Base-by-base conservation (phyloP, 2,888 invertebrate genomes). In the Scaptomyza caliginosa region DNA sequence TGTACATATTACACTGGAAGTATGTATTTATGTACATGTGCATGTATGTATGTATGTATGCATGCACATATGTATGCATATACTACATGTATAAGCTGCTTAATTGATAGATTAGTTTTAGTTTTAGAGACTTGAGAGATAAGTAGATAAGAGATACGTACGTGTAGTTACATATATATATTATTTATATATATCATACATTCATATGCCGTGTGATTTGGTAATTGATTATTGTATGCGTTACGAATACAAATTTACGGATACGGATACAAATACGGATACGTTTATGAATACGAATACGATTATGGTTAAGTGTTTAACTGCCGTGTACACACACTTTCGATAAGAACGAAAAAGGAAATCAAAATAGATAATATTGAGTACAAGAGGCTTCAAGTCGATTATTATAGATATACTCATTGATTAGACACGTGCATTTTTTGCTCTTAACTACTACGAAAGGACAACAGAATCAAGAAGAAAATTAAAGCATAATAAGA, bases 351-450 rank as follows among this genome's bases (percentile, higher is more conserved):
- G 19, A 62, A 23, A 23, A 45, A 50, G 32, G 30, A 51, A 58
- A 42, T 32, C 7, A 67, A 52, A 46, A 36, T 0, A 55, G 26
- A 56, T 2, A 8, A 32, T 38, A 72, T 32, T 32, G 32, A 49
- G 36, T 57, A 50, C 39, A 72, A 72, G 39, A 69, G 75, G 62
- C 50, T 45, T 69, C 46, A 62, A 55, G 48, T 49, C 55, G 57
- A 52, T 42, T 75, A 57, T 48, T 24, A 36, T 54, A 42, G 39
- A 42, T 66, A 75, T 66, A 66, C 72, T 66, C 71, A 40, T 51
- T 78, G 77, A 39, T 54, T 66, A 64, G 74, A 64, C 77, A 86
- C 84, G 88, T 81, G 88, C 88, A 88, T 55, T 57, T 57, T 84
- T 86, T 86, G 86, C 67, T 59, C 54, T 52, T 59, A 52, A 60